Conservation (phyloP, 2,797 vertebrate genomes). For the Eospalax fontanierii region DNA sequence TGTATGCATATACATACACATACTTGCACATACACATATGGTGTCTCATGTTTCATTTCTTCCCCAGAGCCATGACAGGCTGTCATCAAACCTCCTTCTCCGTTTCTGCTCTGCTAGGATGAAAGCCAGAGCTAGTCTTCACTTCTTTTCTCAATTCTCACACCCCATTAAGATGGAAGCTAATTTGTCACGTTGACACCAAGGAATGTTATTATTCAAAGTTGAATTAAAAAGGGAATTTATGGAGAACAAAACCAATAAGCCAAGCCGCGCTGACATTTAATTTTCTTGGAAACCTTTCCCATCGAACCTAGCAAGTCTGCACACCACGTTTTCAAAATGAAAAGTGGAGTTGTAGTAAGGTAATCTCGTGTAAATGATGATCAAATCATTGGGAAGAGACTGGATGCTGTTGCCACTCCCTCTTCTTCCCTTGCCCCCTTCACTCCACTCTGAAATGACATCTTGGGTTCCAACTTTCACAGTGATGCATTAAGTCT, state of each 20-base stretch:
- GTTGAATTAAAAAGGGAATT: constrained; percentile 85
- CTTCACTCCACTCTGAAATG: constrained; percentile 49
- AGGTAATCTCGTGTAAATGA: constrained; percentile 56
- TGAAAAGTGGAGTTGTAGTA: constrained; percentile 74
- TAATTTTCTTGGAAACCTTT: constrained; percentile 88
- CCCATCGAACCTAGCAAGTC: constrained; percentile 77
- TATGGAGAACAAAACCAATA: constrained; percentile 87
- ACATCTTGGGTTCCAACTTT: constrained; percentile 44
- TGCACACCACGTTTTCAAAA: constrained; percentile 81
- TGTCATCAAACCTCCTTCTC: constrained; percentile 77
- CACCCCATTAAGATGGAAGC: constrained; percentile 73
- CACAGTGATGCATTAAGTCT: not conserved
- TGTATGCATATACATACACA: not conserved
- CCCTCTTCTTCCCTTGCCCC: not conserved
- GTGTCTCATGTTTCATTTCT: constrained; percentile 51
- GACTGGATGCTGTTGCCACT: not conserved
- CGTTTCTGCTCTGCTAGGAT: constrained; percentile 58
- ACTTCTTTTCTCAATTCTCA: constrained; percentile 44
- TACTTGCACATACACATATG: not conserved
- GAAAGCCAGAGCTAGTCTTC: not conserved
- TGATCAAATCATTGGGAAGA: constrained; percentile 73
- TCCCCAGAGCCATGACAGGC: constrained; percentile 61
- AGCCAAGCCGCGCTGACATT: constrained; percentile 83
- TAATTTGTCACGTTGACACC: constrained; percentile 82
- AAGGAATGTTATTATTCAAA: constrained; percentile 85